Evolutionary conservation across 30 jellyfish, hydroid and myxozoan species (phyloP), one percentile per base, ranked within the genome.

Genomic region (Cassiopea andromeda): DNA sequence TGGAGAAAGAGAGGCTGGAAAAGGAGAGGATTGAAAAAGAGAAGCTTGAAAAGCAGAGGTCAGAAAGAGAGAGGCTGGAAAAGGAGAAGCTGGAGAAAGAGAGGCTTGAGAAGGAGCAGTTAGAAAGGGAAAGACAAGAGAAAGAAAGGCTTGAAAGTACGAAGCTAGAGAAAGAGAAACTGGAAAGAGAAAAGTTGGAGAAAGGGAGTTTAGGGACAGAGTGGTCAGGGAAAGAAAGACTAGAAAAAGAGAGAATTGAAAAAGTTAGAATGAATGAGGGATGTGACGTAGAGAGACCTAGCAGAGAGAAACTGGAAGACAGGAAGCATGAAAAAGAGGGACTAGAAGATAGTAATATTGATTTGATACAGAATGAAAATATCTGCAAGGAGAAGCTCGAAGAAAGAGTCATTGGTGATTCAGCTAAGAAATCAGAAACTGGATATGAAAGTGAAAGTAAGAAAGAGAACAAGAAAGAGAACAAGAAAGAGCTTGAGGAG

Each of bases 21-120:
- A 82, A 61, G 2, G 85, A 87, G 54, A 75, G 60, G 69, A 12
- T 69, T 4, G 87, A 60, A 48, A 75, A 38, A 2, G 89, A 86
- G 60, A 46, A 43, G 57, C 47, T 69, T 6, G 71, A 82, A 47
- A 45, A 72, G 19, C 85, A 84, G 58, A 84, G 85, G 80, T 1
- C 50, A 18, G 92, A 84, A 46, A 72, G 54, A 61, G 92, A 84
- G 76, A 49, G 71, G 58, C 77, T 45, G 85, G 76, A 48, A 69
- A 82, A 84, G 15, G 69, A 64, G 73, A 64, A 17, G 27, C 73
- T 2, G 73, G 93, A 86, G 44, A 87, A 76, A 2, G 87, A 74
- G 48, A 86, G 93, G 4, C 59, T 64, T 10, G 88, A 86, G 75
- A 86, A 64, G 78, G 89, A 86, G 60, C 75, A 77, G n/a, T 1